Conservation (phyloP, 23 tunicate genomes). For the Trididemnum clinides region DNA sequence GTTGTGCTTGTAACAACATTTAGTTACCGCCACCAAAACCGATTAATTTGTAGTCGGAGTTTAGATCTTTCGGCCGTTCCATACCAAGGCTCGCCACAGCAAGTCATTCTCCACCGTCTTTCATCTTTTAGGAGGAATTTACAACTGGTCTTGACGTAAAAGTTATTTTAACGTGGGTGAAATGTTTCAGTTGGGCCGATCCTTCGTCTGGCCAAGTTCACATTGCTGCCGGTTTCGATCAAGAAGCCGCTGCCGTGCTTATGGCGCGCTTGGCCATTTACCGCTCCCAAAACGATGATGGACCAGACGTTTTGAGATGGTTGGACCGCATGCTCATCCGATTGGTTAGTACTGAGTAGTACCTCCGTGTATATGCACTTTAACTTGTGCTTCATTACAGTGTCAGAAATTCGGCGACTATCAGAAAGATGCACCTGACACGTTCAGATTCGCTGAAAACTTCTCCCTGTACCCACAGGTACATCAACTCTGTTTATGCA, state of each 20-base stretch:
- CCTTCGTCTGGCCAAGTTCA: conserved; percentile 73
- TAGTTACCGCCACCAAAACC: no score
- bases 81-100: no score
- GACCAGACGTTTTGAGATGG: conserved; percentile 95
- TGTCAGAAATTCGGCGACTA: conserved; percentile 98
- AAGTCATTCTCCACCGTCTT: no score
- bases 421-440: conserved; percentile 84
- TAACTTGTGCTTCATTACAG: conserved; percentile 31
- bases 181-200: conserved; percentile 93
- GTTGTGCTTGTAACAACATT: no score
- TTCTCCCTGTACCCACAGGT: conserved; percentile 98
- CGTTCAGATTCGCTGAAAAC: conserved; percentile 88
- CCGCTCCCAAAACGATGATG: conserved; percentile 76
- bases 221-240: conserved; percentile 94
- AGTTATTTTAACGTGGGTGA: no score
- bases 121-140: not conserved
- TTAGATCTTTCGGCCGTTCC: no score
- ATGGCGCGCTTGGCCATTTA: conserved; percentile 95
- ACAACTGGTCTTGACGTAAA: not conserved
- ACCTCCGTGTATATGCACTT: not conserved
- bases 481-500: not conserved
- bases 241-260: conserved; percentile 90
- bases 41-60: no score
- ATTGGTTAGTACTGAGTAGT: conserved; percentile 48
- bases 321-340: conserved; percentile 92